Base-by-base conservation (phyloP, 2,797 vertebrate species). In the Trematomus bernacchii region DNA sequence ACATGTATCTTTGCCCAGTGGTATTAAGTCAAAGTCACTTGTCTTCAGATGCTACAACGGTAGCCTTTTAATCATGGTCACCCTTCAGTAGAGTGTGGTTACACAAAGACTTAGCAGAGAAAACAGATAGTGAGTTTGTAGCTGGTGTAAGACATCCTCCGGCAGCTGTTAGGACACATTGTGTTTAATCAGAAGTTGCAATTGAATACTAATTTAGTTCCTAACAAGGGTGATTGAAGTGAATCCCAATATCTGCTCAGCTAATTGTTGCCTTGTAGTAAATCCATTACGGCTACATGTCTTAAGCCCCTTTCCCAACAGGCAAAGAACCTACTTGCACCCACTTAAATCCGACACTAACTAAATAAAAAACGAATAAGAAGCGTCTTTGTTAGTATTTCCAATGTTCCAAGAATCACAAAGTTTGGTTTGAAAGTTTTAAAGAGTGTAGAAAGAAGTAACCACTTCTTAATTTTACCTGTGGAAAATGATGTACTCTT, bases 21-120 rank as follows among this genome's bases (percentile, higher is more conserved):
- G 70, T 68, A 82, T 79, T 73, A 73, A 89, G 71, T 72, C 77
- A 90, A 75, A 83, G 86, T 84, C 87, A 89, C 85, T 82, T 80
- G 8, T 62, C 57, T 85, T 86, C 73, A 71, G 71, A 83, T 80
- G 71, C 66, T 48, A 60, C 66, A 62, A 1, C 40, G 55, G 63
- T 63, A 44, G 64, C 42, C 44, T 80, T 84, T 84, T 73, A 87
- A 85, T 77, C 61, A 53, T 2, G 14, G 63, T 52, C 67, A 53
- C 58, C 40, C 51, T 55, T 67, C 67, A 60, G 57, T 10, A 2
- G 40, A 63, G 53, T 68, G 30, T 64, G 67, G 42, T 40, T 73
- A 70, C 52, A 65, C 64, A 79, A 42, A 61, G 55, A 61, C 71
- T 64, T 43, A 60, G 33, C 18, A 43, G 62, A 76, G 59, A 59